phyloP scores from a whole-genome alignment of 2,113 vertebrate species.

The Empidonax traillii region DNA sequence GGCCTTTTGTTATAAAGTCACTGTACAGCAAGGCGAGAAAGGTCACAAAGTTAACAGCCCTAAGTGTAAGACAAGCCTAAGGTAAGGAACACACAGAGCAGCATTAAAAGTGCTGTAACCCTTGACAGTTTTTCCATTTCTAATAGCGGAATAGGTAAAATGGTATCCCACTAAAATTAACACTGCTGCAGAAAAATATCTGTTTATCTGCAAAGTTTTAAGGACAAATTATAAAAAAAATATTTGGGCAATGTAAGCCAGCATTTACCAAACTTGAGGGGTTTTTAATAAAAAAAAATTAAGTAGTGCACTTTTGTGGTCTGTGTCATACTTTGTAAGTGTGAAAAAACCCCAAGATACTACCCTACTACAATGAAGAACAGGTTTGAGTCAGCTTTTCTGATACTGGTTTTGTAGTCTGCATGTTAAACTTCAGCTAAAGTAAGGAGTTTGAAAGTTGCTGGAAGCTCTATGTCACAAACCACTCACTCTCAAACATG shows the following conservation, averaged over 20 bases:
- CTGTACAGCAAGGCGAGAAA: neutral
- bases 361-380: neutral
- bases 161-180: neutral
- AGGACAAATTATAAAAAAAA: neutral
- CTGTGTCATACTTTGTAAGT: fast-evolving
- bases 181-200: neutral
- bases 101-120: neutral
- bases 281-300: neutral
- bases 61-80: neutral
- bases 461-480: neutral
- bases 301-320: neutral
- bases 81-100: fast-evolving
- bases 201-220: neutral
- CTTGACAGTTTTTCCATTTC: neutral
- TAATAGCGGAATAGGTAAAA: neutral
- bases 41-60: neutral
- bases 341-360: neutral
- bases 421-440: neutral
- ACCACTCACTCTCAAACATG: neutral
- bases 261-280: neutral
- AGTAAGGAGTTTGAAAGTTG: neutral
- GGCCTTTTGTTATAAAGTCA: neutral
- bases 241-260: neutral
- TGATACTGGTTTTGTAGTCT: neutral
- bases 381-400: neutral